phyloP scores from a whole-genome alignment of 1,140 invertebrate species.

The Coptotermes formosanus region DNA sequence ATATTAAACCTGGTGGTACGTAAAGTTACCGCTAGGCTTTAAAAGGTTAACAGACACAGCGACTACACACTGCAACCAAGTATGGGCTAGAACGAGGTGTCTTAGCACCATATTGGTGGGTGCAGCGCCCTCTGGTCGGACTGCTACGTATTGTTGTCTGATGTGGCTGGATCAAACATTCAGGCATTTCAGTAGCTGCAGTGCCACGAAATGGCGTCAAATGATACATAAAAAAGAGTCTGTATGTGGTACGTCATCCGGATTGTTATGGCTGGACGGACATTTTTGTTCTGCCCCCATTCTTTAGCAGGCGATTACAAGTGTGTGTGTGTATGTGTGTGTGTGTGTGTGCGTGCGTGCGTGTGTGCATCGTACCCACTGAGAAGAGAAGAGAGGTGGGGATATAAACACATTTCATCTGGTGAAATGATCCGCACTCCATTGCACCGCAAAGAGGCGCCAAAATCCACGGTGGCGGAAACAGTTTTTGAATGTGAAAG shows the following conservation, averaged over 20 bases:
- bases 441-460: constrained; percentile 35
- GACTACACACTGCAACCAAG: not conserved
- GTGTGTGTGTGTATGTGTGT: too few relatives aligned
- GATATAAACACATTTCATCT: constrained; percentile 23
- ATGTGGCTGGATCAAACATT: not conserved
- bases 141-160: not conserved
- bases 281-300: constrained; percentile 2
- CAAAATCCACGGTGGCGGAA: constrained; percentile 33
- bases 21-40: too few relatives aligned
- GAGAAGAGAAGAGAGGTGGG: not conserved
- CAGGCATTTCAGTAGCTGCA: not conserved
- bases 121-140: not conserved
- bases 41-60: too few relatives aligned
- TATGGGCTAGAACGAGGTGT: not conserved
- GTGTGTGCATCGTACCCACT: not conserved
- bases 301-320: not conserved
- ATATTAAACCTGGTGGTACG: too few relatives aligned
- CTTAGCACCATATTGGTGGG: not conserved
- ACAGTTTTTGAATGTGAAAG: constrained; percentile 32
- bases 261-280: constrained; percentile 17
- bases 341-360: too few relatives aligned
- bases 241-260: not conserved
- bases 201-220: not conserved
- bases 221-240: not conserved
- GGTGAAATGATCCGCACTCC: constrained; percentile 35